Conservation (phyloP, 2,797 vertebrate genomes). For the Sebastes variabilis region DNA sequence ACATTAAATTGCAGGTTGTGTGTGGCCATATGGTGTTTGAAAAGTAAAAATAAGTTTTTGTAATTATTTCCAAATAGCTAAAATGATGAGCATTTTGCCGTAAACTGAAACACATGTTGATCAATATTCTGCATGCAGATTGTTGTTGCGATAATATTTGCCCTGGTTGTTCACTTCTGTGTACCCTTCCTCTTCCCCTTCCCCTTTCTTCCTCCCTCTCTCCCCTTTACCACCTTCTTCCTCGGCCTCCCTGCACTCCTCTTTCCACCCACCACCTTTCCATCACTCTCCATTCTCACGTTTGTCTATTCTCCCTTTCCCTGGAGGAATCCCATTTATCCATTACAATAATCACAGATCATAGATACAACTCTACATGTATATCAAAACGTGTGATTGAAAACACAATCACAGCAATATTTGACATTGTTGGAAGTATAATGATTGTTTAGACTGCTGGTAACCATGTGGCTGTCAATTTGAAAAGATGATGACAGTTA, state of each 20-base stretch:
- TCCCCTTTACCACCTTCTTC: not conserved
- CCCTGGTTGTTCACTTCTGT: constrained; percentile 21
- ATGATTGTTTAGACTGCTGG: not conserved
- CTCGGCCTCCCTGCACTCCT: not conserved
- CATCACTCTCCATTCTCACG: not conserved
- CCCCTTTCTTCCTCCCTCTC: not conserved
- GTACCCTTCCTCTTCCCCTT: not conserved
- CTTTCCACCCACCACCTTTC: not conserved
- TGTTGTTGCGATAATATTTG: constrained; percentile 55
- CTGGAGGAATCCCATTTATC: not conserved
- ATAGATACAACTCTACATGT: not conserved
- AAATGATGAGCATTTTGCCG: not conserved
- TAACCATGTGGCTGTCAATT: not conserved
- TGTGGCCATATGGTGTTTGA: not conserved
- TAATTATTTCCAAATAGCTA: not conserved
- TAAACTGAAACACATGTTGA: constrained; percentile 33
- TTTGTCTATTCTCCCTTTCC: not conserved
- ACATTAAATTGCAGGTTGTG: not conserved
- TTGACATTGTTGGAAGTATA: not conserved
- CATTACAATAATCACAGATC: not conserved
- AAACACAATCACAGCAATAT: not conserved
- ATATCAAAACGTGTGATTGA: not conserved
- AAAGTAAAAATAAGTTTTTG: not conserved
- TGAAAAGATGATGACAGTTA: not conserved
- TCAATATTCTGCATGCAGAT: constrained; percentile 39